Evolutionary conservation across 2,888 invertebrate genomes (phyloP).

Genomic region (Heteromurus nitidus): DNA sequence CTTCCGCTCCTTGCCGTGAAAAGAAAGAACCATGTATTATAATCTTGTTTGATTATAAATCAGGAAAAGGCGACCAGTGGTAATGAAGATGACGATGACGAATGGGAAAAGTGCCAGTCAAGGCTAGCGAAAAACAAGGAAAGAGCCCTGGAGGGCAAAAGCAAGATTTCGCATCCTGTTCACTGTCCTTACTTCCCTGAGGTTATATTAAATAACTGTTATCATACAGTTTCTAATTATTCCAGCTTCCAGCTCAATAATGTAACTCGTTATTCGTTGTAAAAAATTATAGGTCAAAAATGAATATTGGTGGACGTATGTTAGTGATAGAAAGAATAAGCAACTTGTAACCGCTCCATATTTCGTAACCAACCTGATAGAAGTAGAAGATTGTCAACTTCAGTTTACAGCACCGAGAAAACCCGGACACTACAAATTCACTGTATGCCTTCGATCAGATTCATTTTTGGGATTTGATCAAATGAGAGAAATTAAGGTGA

Average conservation of each 20-base stretch:
- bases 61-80: constrained; percentile 70
- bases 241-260: background rate
- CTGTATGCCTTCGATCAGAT: constrained; percentile 95
- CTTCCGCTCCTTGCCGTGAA: constrained; percentile 4
- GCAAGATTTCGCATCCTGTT: constrained; percentile 95
- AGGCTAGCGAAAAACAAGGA: constrained; percentile 88
- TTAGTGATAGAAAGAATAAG: constrained; percentile 95
- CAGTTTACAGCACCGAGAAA: constrained; percentile 97
- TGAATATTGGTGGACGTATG: constrained; percentile 99
- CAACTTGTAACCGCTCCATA: constrained; percentile 94
- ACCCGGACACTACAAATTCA: constrained; percentile 93
- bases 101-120: constrained; percentile 95
- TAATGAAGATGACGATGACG: constrained; percentile 82
- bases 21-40: too few species aligned
- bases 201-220: constrained; percentile 76
- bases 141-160: constrained; percentile 91
- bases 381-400: constrained; percentile 92
- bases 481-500: constrained; percentile 91
- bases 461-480: constrained; percentile 98
- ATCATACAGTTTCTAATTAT: constrained; percentile 2
- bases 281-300: constrained; percentile 83
- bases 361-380: constrained; percentile 93
- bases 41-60: constrained; percentile 52
- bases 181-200: constrained; percentile 97
- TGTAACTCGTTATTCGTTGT: constrained; percentile 56